These are phyloP conservation scores for Onychomys leucogaster DNA, from an alignment of 2,797 vertebrate genomes.

Conservation along the genomic window DNA sequence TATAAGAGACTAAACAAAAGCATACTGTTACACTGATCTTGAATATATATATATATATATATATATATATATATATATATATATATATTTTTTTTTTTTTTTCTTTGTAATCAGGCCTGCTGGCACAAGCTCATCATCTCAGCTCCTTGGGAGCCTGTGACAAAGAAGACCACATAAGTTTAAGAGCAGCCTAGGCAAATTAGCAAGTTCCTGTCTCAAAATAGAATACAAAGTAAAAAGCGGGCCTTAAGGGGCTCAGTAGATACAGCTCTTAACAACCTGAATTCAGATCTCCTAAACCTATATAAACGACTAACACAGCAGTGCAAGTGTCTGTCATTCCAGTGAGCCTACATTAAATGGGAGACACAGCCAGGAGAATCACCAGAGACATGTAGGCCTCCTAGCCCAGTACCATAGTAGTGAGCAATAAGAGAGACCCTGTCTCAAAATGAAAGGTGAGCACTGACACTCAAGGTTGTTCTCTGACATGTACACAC, in stretches of 20 bases:
- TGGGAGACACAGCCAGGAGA: background rate
- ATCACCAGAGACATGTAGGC: background rate
- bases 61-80: too few relatives aligned
- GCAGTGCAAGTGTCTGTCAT: background rate
- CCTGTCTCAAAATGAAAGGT: background rate
- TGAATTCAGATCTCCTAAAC: background rate
- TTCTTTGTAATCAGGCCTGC: background rate
- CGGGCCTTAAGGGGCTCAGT: background rate
- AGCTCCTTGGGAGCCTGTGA: background rate
- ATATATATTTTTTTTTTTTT: too few relatives aligned
- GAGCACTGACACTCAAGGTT: background rate
- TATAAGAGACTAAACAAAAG: constrained; percentile 16
- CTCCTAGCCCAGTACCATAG: background rate
- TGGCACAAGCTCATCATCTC: background rate
- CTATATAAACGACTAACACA: background rate
- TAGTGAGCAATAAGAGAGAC: background rate
- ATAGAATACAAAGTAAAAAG: background rate
- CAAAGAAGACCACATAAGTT: background rate
- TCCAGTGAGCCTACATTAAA: background rate
- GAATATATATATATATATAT: background rate
- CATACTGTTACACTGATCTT: background rate
- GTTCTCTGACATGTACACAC: background rate
- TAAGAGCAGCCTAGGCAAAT: too few relatives aligned
- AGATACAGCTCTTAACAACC: background rate
- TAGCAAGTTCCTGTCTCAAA: background rate